phyloP scores from a whole-genome alignment of 2,888 invertebrate genomes.

The Diachrysia chrysitis region DNA sequence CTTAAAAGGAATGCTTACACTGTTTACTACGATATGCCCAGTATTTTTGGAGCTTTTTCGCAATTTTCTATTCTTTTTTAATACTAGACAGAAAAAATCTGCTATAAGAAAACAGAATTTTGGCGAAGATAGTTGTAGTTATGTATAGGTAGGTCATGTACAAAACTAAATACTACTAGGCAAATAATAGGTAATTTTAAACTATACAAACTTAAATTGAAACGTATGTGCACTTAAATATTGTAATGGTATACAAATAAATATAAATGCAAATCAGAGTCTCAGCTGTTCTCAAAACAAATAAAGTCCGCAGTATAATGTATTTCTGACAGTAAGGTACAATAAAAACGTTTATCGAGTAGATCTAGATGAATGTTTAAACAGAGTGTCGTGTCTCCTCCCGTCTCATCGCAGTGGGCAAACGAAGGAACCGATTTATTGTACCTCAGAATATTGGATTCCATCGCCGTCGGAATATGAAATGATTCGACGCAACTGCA shows the following conservation, averaged over 20 bases:
- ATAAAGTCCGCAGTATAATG: neutral
- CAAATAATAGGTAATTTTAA: neutral
- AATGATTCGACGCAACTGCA: slow-evolving; percentile 38
- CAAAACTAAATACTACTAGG: neutral
- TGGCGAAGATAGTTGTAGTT: too few species aligned
- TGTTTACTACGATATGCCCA: neutral
- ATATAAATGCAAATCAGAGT: slow-evolving; percentile 1
- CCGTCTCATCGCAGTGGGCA: slow-evolving; percentile 18
- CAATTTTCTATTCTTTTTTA: too few species aligned
- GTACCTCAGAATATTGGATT: slow-evolving; percentile 46
- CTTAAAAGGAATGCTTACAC: slow-evolving; percentile 4
- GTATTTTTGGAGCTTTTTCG: neutral
- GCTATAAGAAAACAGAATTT: neutral
- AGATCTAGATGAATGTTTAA: neutral
- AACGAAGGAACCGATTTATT: slow-evolving; percentile 48
- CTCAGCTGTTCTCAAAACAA: slow-evolving; percentile 3
- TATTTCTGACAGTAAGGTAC: neutral
- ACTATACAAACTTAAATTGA: neutral
- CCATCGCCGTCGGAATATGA: slow-evolving; percentile 42
- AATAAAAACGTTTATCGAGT: slow-evolving; percentile 3
- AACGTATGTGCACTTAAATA: neutral
- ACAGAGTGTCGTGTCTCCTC: slow-evolving; percentile 33
- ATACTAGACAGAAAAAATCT: too few species aligned
- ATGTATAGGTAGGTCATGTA: neutral
- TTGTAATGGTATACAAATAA: neutral